Conservation (phyloP, 2,113 vertebrate genomes). For the Triplophysa siluroides region DNA sequence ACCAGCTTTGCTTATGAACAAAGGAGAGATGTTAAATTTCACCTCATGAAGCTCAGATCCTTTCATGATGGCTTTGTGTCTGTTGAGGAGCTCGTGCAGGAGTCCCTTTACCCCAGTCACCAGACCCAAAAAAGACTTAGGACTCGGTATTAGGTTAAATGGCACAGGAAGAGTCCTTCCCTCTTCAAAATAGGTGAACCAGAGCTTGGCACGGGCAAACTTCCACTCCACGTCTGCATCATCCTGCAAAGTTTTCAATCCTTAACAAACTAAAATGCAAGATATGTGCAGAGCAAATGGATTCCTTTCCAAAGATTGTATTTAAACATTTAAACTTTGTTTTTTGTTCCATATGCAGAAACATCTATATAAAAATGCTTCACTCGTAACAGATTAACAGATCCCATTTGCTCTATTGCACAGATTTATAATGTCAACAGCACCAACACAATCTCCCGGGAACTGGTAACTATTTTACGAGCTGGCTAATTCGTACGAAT, state of each 20-base stretch:
- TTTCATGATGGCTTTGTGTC: constrained; percentile 72
- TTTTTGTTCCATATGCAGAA: neutral
- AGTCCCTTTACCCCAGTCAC: constrained; percentile 76
- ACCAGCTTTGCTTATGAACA: no score
- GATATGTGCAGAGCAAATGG: neutral
- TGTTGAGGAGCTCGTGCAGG: constrained; percentile 68
- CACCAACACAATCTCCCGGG: no score
- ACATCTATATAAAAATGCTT: neutral
- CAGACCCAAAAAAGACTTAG: constrained; percentile 86
- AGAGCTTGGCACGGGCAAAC: constrained; percentile 95
- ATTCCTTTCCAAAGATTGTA: neutral
- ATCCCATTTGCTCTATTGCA: neutral
- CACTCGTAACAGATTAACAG: neutral
- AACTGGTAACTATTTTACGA: no score
- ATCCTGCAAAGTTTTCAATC: constrained; percentile 72
- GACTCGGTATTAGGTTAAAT: constrained; percentile 96
- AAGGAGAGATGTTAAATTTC: constrained; percentile 11
- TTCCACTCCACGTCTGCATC: constrained; percentile 99
- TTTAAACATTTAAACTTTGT: neutral
- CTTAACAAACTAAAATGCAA: neutral
- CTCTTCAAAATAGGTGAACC: constrained; percentile 99
- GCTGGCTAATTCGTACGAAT: no score
- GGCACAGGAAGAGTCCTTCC: constrained; percentile 95
- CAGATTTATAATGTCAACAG: constrained; percentile 4
- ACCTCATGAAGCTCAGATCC: constrained; percentile 90